Evolutionary conservation across 2,888 invertebrate species (phyloP), one percentile per base, ranked within the genome.

Genomic region (Apamea sordens): DNA sequence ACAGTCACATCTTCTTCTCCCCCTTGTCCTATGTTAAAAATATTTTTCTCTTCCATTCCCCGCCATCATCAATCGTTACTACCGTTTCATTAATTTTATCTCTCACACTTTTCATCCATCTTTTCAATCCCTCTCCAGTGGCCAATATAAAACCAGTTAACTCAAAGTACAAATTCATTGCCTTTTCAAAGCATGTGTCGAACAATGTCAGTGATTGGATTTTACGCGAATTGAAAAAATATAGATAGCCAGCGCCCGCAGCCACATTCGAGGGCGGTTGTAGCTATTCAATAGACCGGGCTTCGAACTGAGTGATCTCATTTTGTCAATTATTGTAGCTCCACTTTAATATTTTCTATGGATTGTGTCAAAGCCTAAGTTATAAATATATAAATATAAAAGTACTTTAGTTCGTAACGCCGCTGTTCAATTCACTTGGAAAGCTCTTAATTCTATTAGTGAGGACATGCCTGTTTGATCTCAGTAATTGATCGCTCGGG

Each of bases 391-490:
- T 61, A 63, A 15, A 68, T 63, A 53, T 63, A 61, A 28, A 36
- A 75, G 71, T 65, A 53, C 56, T 72, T 78, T 75, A 32, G 59
- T 70, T 76, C 61, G 59, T 59, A 73, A 77, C 71, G 44, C 70
- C 72, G 65, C 71, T 64, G 76, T 88, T 77, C 78, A 85, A 82
- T 87, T 67, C 72, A 80, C 76, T 87, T 73, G 41, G 59, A 85
- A 80, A 88, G 82, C 82, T 86, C 79, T 86, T 88, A 82, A 88
- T 88, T 86, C 73, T 84, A 84, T 87, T 88, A 86, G 87, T 68
- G 71, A 78, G 74, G 76, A 86, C 82, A 80, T 80, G 13, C 70
- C 28, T 73, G 82, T 78, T 79, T 82, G 80, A 82, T 86, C 59
- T 78, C 65, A 50, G 87, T 80, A 79, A 88, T 82, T 87, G 82